Percentiles rank a stretch among this genome's conserved stretches.
These are phyloP conservation scores for Trissolcus brochymenae DNA, from an alignment of 2,888 invertebrate genomes.

Conservation along the genomic window DNA sequence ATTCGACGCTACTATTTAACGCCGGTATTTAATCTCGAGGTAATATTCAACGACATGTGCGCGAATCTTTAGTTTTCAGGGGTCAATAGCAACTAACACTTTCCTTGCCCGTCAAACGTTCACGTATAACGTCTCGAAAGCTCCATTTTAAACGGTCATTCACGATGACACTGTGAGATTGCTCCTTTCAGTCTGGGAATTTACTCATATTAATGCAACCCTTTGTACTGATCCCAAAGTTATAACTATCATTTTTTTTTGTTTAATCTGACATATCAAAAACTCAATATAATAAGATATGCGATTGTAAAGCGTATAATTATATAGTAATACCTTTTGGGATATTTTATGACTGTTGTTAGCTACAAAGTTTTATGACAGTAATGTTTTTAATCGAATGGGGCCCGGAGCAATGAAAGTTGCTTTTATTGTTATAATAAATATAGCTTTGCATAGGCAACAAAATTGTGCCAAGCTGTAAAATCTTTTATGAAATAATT, in stretches of 20 bases:
- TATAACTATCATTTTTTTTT: constrained; percentile 11
- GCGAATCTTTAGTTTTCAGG: constrained; percentile 42
- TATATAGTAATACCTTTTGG: constrained; percentile 14
- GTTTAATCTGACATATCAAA: constrained; percentile 20
- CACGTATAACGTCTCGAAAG: constrained; percentile 30
- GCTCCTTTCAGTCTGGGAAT: constrained; percentile 31
- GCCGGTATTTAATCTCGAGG: constrained; percentile 51
- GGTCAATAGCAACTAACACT: constrained; percentile 52
- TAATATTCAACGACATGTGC: constrained; percentile 54
- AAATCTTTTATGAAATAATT: too few relatives aligned
- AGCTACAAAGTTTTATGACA: too few relatives aligned
- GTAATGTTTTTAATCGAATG: too few relatives aligned
- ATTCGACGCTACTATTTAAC: constrained; percentile 43
- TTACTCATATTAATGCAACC: constrained; percentile 22
- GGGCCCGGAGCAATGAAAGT: too few relatives aligned
- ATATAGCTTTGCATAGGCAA: too few relatives aligned
- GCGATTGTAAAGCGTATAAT: not conserved
- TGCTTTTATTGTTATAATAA: too few relatives aligned
- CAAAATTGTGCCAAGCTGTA: too few relatives aligned
- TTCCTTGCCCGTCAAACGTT: constrained; percentile 29
- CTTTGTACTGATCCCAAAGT: constrained; percentile 27
- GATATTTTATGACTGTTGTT: too few relatives aligned
- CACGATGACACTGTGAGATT: constrained; percentile 39
- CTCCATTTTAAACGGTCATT: constrained; percentile 35
- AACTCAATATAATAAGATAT: too few relatives aligned